Base-by-base conservation (phyloP, 1,140 invertebrate genomes). In the Leptestheria dahalacensis region DNA sequence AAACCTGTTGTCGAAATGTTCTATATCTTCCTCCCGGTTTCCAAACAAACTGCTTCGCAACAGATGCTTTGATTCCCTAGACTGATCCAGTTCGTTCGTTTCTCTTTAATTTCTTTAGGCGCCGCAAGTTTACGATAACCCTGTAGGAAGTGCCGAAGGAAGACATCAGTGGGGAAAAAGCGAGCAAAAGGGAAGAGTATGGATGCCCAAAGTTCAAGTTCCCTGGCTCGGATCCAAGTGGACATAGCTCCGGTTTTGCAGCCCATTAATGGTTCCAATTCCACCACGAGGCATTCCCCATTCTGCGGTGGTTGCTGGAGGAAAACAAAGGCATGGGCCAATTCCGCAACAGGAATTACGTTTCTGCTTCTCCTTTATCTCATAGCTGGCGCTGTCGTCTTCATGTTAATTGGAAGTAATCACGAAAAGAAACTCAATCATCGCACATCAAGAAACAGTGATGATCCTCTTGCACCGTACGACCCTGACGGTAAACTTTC, bases 361-460 rank as follows among this genome's bases (percentile, higher is more conserved):
- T 68, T 66, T 25, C 70, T 78, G 66, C 73, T 82, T 9, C 69
- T 81, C 3, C 73, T 76, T 2, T 82, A 82, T 68, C 74, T 77
- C 49, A 67, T 80, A 1, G 68, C 78, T 12, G 80, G 80, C 0
- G 81, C 79, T 1, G 74, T 81, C 61, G 72, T 80, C n/a, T 82
- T 82, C 66, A 70, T 75, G 59, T 71, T 74, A 46, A 67, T 79
- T 11, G 78, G 79, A 66, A 73, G 70, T 47, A 33, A 55, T 41
- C 33, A 41, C 6, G 6, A 6, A 41, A 41, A 41, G 33, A 6
- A 15, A 41, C 15, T 15, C 33, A 41, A 41, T 41, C 33, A 6
- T 41, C 33, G 6, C 6, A 15, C 15, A 15, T 41, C 15, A 15
- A 41, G 33, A 9, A 41, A 15, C 15, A 9, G 6, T 41, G 33